Conservation (phyloP, 2,113 vertebrate species). For the Psettodes erumei region DNA sequence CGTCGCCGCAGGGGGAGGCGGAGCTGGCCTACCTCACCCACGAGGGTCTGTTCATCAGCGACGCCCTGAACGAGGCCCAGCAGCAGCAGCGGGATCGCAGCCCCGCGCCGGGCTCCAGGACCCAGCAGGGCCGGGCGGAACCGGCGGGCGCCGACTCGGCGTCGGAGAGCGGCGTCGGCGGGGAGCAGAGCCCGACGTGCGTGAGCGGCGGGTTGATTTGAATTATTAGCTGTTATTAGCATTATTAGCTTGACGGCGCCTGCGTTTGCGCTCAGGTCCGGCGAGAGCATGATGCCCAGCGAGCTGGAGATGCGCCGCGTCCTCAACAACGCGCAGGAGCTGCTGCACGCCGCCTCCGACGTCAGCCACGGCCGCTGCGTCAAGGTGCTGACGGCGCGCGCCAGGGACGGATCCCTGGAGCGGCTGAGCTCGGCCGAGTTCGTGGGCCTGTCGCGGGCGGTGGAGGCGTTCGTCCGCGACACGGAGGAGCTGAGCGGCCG, state of each 20-base stretch:
- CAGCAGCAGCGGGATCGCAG: conserved; percentile 61
- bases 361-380: conserved; percentile 96
- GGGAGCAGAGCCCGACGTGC: conserved; percentile 83
- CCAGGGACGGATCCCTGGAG: conserved; percentile 96
- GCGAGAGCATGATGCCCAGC: conserved; percentile 90
- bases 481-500: conserved; percentile 92
- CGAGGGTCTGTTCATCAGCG: conserved; percentile 96
- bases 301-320: conserved; percentile 91
- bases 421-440: conserved; percentile 94
- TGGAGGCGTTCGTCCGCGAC: conserved; percentile 91
- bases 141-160: conserved; percentile 85
- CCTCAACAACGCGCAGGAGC: conserved; percentile 89
- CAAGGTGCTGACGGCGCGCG: conserved; percentile 93
- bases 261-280: conserved; percentile 74
- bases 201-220: no score
- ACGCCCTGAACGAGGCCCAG: conserved; percentile 87
- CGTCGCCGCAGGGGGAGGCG: conserved; percentile 79
- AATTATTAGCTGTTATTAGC: no score
- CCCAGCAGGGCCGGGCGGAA: conserved; percentile 77
- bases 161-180: conserved; percentile 87
- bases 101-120: conserved; percentile 54
- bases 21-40: conserved; percentile 96
- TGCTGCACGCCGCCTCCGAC: conserved; percentile 91
- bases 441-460: conserved; percentile 90
- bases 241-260: no score